Percentiles rank a stretch among this genome's conserved stretches.
These are phyloP conservation scores for Paraplagusia blochii DNA, from an alignment of 2,113 vertebrate species.

Conservation along the genomic window DNA sequence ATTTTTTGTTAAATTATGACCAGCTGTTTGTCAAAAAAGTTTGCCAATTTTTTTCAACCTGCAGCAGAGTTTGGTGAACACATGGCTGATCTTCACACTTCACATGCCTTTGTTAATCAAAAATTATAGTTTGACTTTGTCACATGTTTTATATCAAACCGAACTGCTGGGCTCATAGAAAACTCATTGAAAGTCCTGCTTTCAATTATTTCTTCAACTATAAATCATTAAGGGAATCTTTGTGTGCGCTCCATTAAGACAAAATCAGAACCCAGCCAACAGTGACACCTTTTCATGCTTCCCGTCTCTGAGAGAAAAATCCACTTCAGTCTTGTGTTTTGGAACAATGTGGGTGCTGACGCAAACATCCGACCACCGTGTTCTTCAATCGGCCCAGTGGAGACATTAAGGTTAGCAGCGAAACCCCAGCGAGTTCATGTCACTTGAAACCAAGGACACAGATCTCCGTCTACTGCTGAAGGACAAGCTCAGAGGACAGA, in stretches of 20 bases:
- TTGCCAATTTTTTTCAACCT: no score
- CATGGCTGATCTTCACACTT: conserved; percentile 45
- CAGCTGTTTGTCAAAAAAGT: no score
- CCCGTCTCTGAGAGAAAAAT: conserved; percentile 49
- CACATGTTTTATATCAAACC: conserved; percentile 41
- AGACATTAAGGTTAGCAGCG: conserved; percentile 17
- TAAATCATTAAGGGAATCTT: conserved; percentile 23
- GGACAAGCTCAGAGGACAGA: conserved; percentile 47
- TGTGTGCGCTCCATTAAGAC: conserved; percentile 8
- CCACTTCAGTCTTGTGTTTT: conserved; percentile 69
- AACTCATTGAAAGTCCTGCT: conserved; percentile 25
- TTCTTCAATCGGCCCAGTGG: conserved; percentile 43
- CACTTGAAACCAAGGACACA: conserved; percentile 33
- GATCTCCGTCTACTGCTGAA: conserved; percentile 49
- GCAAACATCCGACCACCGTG: conserved; percentile 55
- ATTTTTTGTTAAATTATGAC: no score
- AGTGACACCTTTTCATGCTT: conserved; percentile 28
- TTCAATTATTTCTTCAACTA: conserved; percentile 15
- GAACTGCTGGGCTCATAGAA: conserved; percentile 23
- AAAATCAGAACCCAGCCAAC: conserved; percentile 31
- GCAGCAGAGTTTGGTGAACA: conserved; percentile 46
- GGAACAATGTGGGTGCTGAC: conserved; percentile 62
- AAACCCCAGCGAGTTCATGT: conserved; percentile 32
- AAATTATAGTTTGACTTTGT: conserved; percentile 16
- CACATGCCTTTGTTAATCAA: conserved; percentile 21